These are phyloP conservation scores for Acanthosepion pharaonis DNA, from an alignment of 2,888 invertebrate genomes.

Conservation along the genomic window DNA sequence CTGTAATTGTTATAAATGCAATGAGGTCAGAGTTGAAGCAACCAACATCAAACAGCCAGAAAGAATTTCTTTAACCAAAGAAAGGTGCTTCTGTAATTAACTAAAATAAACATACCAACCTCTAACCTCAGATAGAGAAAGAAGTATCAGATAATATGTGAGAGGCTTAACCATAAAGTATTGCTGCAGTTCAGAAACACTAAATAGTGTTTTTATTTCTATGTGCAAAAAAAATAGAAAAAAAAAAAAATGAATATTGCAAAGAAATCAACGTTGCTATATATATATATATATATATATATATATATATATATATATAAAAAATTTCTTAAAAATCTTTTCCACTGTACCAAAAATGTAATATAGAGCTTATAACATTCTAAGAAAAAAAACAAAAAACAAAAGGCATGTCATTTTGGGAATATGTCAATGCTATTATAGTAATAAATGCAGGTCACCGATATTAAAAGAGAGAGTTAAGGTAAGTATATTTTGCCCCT, in stretches of 20 bases:
- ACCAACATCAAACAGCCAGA: neutral
- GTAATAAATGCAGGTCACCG: too few relatives aligned
- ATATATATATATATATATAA: neutral
- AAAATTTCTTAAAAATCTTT: neutral
- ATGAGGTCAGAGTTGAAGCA: neutral
- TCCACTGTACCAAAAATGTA: neutral
- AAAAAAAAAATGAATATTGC: neutral
- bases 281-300: neutral
- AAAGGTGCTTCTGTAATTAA: neutral
- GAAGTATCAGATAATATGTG: neutral
- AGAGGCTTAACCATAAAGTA: neutral
- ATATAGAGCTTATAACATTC: neutral
- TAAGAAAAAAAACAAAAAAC: too few relatives aligned
- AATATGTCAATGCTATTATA: too few relatives aligned
- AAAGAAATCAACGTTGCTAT: slow-evolving; percentile 6
- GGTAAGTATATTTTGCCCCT: too few relatives aligned
- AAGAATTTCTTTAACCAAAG: neutral
- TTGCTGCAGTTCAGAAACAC: neutral
- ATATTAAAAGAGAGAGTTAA: too few relatives aligned
- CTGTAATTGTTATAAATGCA: neutral
- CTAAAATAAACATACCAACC: neutral
- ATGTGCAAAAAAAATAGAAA: neutral
- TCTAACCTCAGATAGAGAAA: neutral
- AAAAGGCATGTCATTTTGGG: too few relatives aligned
- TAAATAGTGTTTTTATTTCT: too few relatives aligned